A percentile compares a stretch with the other conserved stretches of the same genome.
Conservation (phyloP, 2,113 vertebrate species). For the Argyrosomus japonicus region DNA sequence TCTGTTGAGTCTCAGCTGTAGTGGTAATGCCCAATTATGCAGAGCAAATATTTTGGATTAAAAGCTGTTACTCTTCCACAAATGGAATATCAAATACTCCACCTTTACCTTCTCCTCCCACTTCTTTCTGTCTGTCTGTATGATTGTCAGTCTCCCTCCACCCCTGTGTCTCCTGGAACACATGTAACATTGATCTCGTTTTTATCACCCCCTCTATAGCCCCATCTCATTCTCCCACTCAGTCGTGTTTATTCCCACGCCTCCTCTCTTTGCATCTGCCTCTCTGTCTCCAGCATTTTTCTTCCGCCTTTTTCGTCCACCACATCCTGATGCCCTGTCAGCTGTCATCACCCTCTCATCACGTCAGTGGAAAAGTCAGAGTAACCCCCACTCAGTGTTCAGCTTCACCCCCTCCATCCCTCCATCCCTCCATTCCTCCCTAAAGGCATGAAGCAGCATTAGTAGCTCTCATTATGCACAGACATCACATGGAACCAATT, state of each 20-base stretch:
- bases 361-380: slow-evolving; percentile 37
- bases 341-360: slow-evolving; percentile 4
- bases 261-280: background rate
- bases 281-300: background rate
- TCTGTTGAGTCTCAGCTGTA: slow-evolving; percentile 4
- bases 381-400: background rate
- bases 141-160: background rate
- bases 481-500: slow-evolving; percentile 56
- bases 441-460: slow-evolving; percentile 30
- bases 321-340: background rate
- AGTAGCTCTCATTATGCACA: slow-evolving; percentile 59
- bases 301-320: background rate
- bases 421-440: background rate
- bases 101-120: background rate
- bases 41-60: slow-evolving; percentile 21
- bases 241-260: background rate
- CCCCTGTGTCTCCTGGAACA: slow-evolving; percentile 3
- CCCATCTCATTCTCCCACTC: background rate
- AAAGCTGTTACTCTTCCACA: background rate
- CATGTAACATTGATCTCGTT: background rate
- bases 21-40: slow-evolving; percentile 11
- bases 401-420: background rate
- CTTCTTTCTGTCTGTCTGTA: background rate
- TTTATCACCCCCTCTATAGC: background rate
- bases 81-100: background rate